Base-by-base conservation (phyloP, 2,797 vertebrate species). In the Pelobates cultripes region DNA sequence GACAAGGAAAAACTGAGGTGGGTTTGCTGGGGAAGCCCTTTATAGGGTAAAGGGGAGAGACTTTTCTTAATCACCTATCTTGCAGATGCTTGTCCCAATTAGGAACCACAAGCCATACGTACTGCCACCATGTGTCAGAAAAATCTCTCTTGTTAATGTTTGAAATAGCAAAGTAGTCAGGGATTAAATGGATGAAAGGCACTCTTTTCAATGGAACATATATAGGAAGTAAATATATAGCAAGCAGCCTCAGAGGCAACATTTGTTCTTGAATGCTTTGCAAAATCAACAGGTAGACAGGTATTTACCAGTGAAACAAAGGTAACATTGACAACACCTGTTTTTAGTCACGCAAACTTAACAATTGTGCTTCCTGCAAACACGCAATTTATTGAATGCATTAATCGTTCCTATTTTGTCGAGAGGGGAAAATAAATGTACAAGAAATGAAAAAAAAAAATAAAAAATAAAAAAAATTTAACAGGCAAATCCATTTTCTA, bases 281-380 rank as follows among this genome's bases (percentile, higher is more conserved):
- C 43, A 72, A 66, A 64, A 79, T 40, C n/a, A 77, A 55, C 78
- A 79, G 3, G 70, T 43, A 79, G 70, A 43, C 13, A 73, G 43
- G 15, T 80, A 79, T 79, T 79, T 73, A 53, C 72, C 7, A 41
- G 47, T 5, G 66, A 43, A 9, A 78, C 75, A 77, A 77, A 78
- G 42, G 66, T 15, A 66, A 14, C 6, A 40, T n/a, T 15, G 9
- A 4, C 43, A n/a, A 43, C 70, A 79, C 78, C 70, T 79, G 78
- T 17, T 71, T 43, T 40, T 15, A 68, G 78, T 80, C 78, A 80
- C 71, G 63, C 70, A 73, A 80, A 51, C 68, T 40, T 61, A 4
- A 14, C 3, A 69, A 43, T n/a, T 13, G 8, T 51, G 45, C 8
- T 73, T 42, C 15, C 14, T 4, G 57, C 13, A 71, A 3, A 73